Conservation (phyloP, 2,888 invertebrate genomes). For the Drosophila nigricruria region DNA sequence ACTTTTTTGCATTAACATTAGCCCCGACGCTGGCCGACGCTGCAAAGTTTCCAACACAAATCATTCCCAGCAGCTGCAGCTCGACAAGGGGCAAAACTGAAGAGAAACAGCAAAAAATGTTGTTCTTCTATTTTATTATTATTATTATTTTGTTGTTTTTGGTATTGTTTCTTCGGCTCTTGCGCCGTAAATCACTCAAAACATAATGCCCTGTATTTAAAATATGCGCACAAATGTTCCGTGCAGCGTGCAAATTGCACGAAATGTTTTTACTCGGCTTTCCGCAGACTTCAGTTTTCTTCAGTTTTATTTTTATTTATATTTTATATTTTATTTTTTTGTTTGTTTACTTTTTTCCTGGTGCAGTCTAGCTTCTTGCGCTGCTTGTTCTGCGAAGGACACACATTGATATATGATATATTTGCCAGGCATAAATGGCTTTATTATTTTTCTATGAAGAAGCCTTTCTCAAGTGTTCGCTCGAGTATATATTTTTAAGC, state of each 20-base stretch:
- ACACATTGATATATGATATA: slow-evolving; percentile 41
- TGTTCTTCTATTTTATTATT: slow-evolving; percentile 26
- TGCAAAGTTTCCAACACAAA: slow-evolving; percentile 58
- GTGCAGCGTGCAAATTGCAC: slow-evolving; percentile 35
- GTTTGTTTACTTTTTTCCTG: slow-evolving; percentile 1
- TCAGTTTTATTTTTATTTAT: slow-evolving; percentile 4
- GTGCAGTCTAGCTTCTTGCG: slow-evolving; percentile 56
- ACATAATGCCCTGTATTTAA: slow-evolving; percentile 75
- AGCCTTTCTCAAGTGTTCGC: slow-evolving; percentile 13
- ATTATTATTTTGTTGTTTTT: slow-evolving; percentile 11
- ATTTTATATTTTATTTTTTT: slow-evolving; percentile 14
- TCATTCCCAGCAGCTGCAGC: slow-evolving; percentile 47
- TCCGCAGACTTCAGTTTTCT: slow-evolving; percentile 3
- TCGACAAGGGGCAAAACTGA: slow-evolving; percentile 26
- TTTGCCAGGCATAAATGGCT: slow-evolving; percentile 43
- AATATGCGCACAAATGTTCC: slow-evolving; percentile 71
- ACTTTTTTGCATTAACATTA: slow-evolving; percentile 63
- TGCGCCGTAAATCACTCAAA: slow-evolving; percentile 72
- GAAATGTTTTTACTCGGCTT: slow-evolving; percentile 51
- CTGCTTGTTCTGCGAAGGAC: slow-evolving; percentile 52
- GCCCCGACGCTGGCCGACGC: slow-evolving; percentile 24
- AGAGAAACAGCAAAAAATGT: slow-evolving; percentile 26
- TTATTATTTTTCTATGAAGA: slow-evolving; percentile 30
- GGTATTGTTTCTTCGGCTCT: slow-evolving; percentile 49
- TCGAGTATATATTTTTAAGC: slow-evolving; percentile 39